phyloP scores from a whole-genome alignment of 2,888 invertebrate genomes.

The Lycophotia porphyrea region DNA sequence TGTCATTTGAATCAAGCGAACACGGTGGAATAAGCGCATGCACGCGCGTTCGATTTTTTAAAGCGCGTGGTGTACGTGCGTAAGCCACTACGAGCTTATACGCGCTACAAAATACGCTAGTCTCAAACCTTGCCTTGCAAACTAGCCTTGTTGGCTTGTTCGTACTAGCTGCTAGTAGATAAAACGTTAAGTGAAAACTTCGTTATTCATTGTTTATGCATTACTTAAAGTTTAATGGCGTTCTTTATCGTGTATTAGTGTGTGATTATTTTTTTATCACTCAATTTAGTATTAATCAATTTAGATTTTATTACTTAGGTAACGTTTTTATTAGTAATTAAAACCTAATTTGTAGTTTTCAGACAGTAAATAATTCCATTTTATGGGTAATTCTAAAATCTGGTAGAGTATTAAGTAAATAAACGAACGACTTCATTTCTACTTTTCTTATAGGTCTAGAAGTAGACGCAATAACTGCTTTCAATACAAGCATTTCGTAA shows the following conservation, averaged over 20 bases:
- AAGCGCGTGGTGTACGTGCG: neutral
- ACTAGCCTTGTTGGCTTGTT: neutral
- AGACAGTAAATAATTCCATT: neutral
- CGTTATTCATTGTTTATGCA: neutral
- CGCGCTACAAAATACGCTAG: neutral
- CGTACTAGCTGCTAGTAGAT: neutral
- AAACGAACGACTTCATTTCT: neutral
- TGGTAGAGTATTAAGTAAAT: neutral
- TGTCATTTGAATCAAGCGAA: neutral
- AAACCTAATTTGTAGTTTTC: constrained; percentile 37
- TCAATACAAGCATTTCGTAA: constrained; percentile 9
- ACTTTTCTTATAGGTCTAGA: neutral
- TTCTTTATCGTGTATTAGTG: constrained; percentile 26
- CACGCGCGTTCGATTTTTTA: neutral
- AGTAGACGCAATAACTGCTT: neutral
- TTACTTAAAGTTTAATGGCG: neutral
- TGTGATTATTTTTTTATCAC: constrained; percentile 23
- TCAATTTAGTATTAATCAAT: constrained; percentile 24
- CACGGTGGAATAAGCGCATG: neutral
- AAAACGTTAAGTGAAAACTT: constrained; percentile 1
- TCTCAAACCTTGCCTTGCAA: too few relatives aligned
- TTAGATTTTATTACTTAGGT: constrained; percentile 6
- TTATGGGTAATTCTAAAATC: constrained; percentile 12
- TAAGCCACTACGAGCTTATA: neutral
- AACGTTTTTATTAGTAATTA: constrained; percentile 21